Percentiles rank a stretch among this genome's conserved stretches.
These are phyloP conservation scores for Phengaris arion DNA, from an alignment of 2,888 invertebrate species.

Conservation along the genomic window DNA sequence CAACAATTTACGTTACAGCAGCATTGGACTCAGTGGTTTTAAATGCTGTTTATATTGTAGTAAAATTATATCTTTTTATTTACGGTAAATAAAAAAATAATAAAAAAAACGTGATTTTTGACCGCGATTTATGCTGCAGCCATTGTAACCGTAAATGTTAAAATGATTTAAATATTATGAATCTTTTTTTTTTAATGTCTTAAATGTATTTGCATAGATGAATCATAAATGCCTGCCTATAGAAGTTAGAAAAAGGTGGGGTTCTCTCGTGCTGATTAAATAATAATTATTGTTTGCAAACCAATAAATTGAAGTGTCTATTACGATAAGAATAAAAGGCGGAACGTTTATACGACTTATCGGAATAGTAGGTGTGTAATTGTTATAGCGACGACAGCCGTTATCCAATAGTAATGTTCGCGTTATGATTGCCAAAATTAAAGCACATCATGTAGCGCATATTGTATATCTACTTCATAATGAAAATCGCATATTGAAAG, in stretches of 20 bases:
- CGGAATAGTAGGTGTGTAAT: not conserved
- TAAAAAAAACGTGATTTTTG: too few species aligned
- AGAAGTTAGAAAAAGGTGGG: not conserved
- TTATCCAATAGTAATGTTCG: not conserved
- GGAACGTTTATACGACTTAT: not conserved
- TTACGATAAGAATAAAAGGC: slow-evolving; percentile 21
- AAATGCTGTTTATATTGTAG: too few species aligned
- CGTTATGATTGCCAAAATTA: not conserved
- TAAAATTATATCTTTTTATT: too few species aligned
- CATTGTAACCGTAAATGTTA: not conserved
- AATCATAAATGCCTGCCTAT: too few species aligned
- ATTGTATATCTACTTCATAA: slow-evolving; percentile 2
- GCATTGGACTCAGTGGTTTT: too few species aligned
- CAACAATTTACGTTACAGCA: too few species aligned
- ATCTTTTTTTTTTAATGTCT: not conserved
- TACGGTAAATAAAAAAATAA: too few species aligned
- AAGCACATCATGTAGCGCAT: not conserved
- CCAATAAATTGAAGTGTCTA: slow-evolving; percentile 6
- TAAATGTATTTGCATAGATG: too few species aligned
- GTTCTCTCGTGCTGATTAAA: not conserved
- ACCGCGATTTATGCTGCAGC: too few species aligned
- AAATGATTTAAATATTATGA: not conserved
- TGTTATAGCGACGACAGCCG: not conserved
- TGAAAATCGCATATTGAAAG: not conserved
- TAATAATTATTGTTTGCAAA: not conserved